A percentile compares a stretch with the other conserved stretches of the same genome.
phyloP scores from a whole-genome alignment of 2,113 vertebrate species.

The Ophiodon elongatus region DNA sequence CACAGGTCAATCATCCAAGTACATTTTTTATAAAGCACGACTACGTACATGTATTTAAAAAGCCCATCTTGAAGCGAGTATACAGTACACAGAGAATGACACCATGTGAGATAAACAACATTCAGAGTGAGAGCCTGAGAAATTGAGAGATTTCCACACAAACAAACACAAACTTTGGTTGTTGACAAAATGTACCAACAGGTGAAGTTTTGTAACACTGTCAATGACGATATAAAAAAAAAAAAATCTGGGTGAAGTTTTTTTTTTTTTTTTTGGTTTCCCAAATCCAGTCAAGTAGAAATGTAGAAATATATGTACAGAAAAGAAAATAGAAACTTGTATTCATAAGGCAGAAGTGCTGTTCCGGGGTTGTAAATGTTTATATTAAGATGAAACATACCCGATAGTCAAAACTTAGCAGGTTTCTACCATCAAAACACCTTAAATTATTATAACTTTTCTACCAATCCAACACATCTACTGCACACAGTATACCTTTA shows the following conservation, averaged over 20 bases:
- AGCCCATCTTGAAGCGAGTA: constrained; percentile 1
- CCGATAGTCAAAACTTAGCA: constrained; percentile 20
- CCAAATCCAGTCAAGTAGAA: constrained; percentile 66
- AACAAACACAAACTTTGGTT: constrained; percentile 79
- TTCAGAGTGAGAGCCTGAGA: constrained; percentile 80
- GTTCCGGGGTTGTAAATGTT: constrained; percentile 42
- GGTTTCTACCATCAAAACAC: constrained; percentile 20
- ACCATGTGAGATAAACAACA: constrained; percentile 61
- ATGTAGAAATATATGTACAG: constrained; percentile 67
- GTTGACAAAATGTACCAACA: constrained; percentile 65
- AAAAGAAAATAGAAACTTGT: constrained; percentile 53
- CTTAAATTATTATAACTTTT: constrained; percentile 1
- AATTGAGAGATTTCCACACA: constrained; percentile 56
- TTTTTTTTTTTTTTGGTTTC: constrained; percentile 22
- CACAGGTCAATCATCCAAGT: constrained; percentile 53
- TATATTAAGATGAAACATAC: constrained; percentile 19
- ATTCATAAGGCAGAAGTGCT: constrained; percentile 81
- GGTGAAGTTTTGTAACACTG: constrained; percentile 62
- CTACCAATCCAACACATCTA: constrained; percentile 23
- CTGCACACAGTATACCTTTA: constrained; percentile 39
- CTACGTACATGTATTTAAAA: constrained; percentile 28
- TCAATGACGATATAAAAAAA: constrained; percentile 40
- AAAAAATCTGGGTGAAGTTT: background rate
- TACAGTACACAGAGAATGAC: constrained; percentile 48
- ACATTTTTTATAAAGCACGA: constrained; percentile 56